Evolutionary conservation across 2,888 invertebrate genomes (phyloP).

Genomic region (Torymus aiolomorphi): DNA sequence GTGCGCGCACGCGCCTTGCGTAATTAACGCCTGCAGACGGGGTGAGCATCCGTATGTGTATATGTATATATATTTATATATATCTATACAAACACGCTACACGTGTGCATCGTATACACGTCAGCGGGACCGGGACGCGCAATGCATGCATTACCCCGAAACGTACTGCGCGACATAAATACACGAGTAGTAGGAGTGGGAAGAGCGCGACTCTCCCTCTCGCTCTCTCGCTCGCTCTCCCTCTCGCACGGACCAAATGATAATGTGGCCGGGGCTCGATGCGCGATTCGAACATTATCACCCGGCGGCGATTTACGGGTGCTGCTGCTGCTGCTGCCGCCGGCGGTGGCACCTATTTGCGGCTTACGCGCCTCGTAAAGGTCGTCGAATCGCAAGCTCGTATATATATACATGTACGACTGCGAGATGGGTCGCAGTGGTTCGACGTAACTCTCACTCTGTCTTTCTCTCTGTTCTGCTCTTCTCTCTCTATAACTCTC

Average conservation of each 20-base stretch:
- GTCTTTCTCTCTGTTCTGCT: slow-evolving; percentile 10
- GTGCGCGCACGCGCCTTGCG: not conserved
- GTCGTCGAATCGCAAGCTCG: slow-evolving; percentile 10
- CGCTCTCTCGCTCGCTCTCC: too few species aligned
- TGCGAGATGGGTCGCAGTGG: not conserved
- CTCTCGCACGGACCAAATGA: slow-evolving; percentile 34
- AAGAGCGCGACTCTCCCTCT: slow-evolving; percentile 4
- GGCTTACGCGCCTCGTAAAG: slow-evolving; percentile 51
- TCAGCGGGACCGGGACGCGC: slow-evolving; percentile 32
- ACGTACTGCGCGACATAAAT: slow-evolving; percentile 40
- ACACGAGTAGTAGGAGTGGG: slow-evolving; percentile 14
- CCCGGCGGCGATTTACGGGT: slow-evolving; percentile 52
- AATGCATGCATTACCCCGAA: slow-evolving; percentile 51
- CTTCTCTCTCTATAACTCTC: not conserved
- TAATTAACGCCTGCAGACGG: slow-evolving; percentile 37
- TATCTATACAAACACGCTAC: not conserved
- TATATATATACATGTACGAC: too few species aligned
- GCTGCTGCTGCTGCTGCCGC: not conserved
- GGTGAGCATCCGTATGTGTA: not conserved
- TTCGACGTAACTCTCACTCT: not conserved
- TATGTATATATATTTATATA: too few species aligned
- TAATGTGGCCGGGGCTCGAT: slow-evolving; percentile 42
- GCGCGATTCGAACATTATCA: slow-evolving; percentile 52
- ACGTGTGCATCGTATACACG: slow-evolving; percentile 32
- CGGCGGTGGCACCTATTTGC: slow-evolving; percentile 34